Percentiles rank a stretch among this genome's conserved stretches.
These are phyloP conservation scores for Allobates femoralis DNA, from an alignment of 2,797 vertebrate species.

Conservation along the genomic window DNA sequence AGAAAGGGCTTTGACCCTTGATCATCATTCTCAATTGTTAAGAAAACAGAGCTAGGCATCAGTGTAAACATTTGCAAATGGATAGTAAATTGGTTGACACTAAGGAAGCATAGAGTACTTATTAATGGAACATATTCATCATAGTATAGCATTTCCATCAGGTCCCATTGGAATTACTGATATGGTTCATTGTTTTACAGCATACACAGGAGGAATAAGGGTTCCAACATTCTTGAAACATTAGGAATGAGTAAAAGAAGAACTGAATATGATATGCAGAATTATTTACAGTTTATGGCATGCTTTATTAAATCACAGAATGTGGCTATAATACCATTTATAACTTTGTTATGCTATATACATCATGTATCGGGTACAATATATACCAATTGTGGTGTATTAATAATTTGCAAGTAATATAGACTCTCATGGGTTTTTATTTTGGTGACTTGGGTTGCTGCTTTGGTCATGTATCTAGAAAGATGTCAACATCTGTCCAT, in stretches of 20 bases:
- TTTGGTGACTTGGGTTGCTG: no score
- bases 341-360: neutral
- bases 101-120: slow-evolving; percentile 57
- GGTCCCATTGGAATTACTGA: slow-evolving; percentile 29
- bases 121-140: slow-evolving; percentile 62
- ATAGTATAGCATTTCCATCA: slow-evolving; percentile 51
- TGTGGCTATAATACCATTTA: neutral
- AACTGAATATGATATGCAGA: neutral
- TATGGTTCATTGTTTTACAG: slow-evolving; percentile 36
- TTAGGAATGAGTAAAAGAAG: neutral
- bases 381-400: neutral
- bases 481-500: no score
- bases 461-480: no score
- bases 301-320: neutral
- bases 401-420: neutral
- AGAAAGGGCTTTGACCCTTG: slow-evolving; percentile 56
- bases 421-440: no score
- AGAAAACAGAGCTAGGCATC: slow-evolving; percentile 59
- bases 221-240: neutral
- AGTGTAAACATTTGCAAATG: slow-evolving; percentile 62
- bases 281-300: neutral
- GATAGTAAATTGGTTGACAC: slow-evolving; percentile 61
- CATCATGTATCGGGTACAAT: neutral
- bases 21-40: slow-evolving; percentile 53
- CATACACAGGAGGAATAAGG: neutral